Evolutionary conservation across 2,797 vertebrate species (phyloP), one percentile per base, ranked within the genome.

Genomic region (Phyllotis vaccarum): DNA sequence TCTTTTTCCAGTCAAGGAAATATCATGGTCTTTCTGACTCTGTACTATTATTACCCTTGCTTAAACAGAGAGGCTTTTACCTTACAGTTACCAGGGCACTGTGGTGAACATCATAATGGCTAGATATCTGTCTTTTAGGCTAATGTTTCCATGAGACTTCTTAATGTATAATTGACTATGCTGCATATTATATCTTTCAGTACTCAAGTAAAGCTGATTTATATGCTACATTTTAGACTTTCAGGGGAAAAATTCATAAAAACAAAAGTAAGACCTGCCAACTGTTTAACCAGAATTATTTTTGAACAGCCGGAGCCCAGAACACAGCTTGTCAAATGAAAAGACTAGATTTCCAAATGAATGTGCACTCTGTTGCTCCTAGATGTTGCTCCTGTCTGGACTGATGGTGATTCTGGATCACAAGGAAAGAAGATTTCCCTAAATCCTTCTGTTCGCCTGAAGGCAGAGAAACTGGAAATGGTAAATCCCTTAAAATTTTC

Each of bases 381-480:
- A 98, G 98, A 93, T 96, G 31, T 74, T 98, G 46, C 54, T 94
- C 88, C 89, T 97, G 97, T 95, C 87, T 97, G 98, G 92, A 93
- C 93, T 37, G 93, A 96, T 40, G 92, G 95, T 37, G 96, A 96
- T 95, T 93, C 62, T 79, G 98, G 96, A 89, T 86, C 93, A 24
- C 98, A 97, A 96, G 98, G 96, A 96, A 98, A 97, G 96, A 98
- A 97, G 95, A 68, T 98, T 94, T 98, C 98, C 78, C 96, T 98
- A 76, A 98, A 97, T 95, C 97, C 97, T 17, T 97, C 96, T 95
- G 60, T 98, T 97, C 98, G 98, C 76, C 97, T 99, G 93, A 99
- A 98, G 98, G 98, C 98, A 96, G 99, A 99, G 93, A 98, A 98
- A 78, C 95, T 99, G 97, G 99, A 99, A 97, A 99, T 99, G 99